Conservation (phyloP, 2,113 vertebrate species). For the Psephotus haematonotus region DNA sequence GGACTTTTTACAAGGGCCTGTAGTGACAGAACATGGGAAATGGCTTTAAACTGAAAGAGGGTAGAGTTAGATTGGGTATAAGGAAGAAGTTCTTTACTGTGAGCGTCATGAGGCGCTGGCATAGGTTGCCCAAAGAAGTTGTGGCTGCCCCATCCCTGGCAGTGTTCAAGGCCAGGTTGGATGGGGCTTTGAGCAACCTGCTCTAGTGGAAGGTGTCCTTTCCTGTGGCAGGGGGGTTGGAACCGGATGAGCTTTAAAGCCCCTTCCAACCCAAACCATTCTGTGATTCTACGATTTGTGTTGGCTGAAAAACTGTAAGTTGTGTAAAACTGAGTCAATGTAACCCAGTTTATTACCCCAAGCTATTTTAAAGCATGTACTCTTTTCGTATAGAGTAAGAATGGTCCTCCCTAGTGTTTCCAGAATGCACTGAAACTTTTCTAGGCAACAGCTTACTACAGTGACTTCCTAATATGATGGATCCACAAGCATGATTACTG, state of each 20-base stretch:
- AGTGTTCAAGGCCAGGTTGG: background rate
- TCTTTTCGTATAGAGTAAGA: background rate
- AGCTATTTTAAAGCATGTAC: background rate
- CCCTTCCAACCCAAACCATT: background rate
- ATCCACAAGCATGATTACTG: background rate
- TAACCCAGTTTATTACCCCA: background rate
- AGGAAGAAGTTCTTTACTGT: background rate
- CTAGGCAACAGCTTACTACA: constrained; percentile 2
- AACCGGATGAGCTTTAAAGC: background rate
- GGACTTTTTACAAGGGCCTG: background rate
- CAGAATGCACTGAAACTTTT: background rate
- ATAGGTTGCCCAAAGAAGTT: background rate
- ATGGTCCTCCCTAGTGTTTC: background rate
- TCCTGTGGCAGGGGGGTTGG: background rate
- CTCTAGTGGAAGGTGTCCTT: too few species aligned
- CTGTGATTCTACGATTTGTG: background rate
- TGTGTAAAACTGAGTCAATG: background rate
- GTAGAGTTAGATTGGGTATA: background rate
- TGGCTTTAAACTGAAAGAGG: background rate
- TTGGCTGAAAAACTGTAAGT: background rate
- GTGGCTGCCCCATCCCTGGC: background rate
- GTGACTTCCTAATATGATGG: constrained; percentile 24
- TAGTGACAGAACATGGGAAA: background rate
- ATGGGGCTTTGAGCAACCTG: background rate
- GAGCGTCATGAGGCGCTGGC: background rate